A percentile compares a stretch with the other conserved stretches of the same genome.
phyloP scores from a whole-genome alignment of 2,113 vertebrate genomes.

The Elephantulus edwardii region DNA sequence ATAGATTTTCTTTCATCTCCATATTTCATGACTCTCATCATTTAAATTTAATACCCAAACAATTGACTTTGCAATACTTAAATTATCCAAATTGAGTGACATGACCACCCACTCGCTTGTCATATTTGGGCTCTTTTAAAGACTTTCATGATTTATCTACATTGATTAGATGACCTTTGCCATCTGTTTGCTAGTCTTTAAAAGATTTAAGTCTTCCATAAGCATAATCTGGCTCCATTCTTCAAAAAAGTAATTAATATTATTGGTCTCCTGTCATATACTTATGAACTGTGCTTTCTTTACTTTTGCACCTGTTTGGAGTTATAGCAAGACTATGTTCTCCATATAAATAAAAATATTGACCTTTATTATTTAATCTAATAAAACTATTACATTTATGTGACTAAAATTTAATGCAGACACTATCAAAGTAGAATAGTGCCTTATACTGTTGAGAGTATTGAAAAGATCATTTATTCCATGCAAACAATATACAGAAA shows the following conservation, averaged over 20 bases:
- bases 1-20: slow-evolving; percentile 51
- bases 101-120: slow-evolving; percentile 55
- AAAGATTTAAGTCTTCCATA: slow-evolving; percentile 49
- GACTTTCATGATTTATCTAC: slow-evolving; percentile 71
- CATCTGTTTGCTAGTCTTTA: slow-evolving; percentile 46
- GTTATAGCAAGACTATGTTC: not conserved
- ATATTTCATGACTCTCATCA: slow-evolving; percentile 51
- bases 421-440: not conserved
- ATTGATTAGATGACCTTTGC: slow-evolving; percentile 63
- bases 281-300: slow-evolving; percentile 38
- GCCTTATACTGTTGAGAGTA: not conserved
- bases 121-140: slow-evolving; percentile 64
- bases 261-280: slow-evolving; percentile 51
- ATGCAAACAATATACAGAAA: not conserved
- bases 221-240: slow-evolving; percentile 41
- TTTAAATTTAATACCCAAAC: slow-evolving; percentile 65
- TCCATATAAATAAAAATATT: not conserved
- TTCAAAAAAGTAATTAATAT: slow-evolving; percentile 63
- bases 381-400: not conserved
- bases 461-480: not conserved
- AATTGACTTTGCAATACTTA: slow-evolving; percentile 67
- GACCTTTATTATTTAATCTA: not conserved
- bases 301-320: not conserved
- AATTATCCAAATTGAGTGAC: slow-evolving; percentile 63
- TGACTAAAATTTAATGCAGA: not conserved